These are phyloP conservation scores for Zosterops lateralis DNA, from an alignment of 2,113 vertebrate species.

Conservation along the genomic window DNA sequence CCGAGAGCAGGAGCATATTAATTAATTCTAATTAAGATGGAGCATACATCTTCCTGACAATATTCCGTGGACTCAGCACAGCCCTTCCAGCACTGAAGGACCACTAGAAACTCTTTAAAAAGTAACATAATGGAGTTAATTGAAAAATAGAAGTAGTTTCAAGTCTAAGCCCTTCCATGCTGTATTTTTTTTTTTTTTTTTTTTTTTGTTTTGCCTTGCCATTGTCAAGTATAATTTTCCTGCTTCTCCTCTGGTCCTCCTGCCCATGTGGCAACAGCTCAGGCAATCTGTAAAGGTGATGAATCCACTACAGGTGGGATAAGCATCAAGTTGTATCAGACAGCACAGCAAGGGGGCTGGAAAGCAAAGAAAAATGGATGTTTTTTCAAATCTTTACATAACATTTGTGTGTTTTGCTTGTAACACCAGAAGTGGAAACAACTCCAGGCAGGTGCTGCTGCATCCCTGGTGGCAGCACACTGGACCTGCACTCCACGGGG, in stretches of 20 bases:
- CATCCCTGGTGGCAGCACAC: accelerated
- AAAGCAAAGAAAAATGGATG: background rate
- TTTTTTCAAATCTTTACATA: background rate
- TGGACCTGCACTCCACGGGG: accelerated
- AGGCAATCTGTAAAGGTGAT: background rate
- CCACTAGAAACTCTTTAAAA: background rate
- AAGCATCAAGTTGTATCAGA: accelerated
- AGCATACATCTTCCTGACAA: background rate
- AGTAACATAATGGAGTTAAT: background rate
- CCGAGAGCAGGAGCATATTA: background rate
- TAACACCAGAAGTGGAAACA: background rate
- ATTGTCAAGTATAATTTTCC: background rate
- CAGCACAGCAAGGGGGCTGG: background rate
- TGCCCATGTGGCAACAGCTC: accelerated
- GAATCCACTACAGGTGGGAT: background rate
- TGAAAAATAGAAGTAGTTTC: background rate
- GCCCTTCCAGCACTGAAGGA: background rate
- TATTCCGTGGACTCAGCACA: background rate
- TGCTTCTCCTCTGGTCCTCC: background rate
- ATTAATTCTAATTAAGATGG: background rate
- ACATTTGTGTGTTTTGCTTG: accelerated
- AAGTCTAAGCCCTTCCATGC: background rate
- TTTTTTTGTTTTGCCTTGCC: no score
- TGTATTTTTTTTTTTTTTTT: no score
- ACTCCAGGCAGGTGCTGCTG: background rate